A percentile compares a stretch with the other conserved stretches of the same genome.
phyloP scores from a whole-genome alignment of 2,797 vertebrate species.

The Erethizon dorsatum region DNA sequence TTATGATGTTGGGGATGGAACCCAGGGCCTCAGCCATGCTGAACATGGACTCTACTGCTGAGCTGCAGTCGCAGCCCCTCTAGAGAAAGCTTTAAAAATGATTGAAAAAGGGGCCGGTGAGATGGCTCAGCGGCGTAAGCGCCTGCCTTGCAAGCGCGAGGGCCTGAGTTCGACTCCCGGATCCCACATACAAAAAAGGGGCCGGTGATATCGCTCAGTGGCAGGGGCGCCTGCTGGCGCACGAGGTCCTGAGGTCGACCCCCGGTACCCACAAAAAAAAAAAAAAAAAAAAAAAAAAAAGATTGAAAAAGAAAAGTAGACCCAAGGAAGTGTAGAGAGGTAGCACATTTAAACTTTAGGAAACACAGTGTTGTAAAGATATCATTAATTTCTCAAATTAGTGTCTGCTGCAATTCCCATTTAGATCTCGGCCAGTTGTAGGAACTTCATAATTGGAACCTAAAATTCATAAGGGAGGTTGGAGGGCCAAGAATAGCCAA shows the following conservation, averaged over 20 bases:
- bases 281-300: too few species aligned
- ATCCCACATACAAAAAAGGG: too few species aligned
- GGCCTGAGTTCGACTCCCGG: too few species aligned
- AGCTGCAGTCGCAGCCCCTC: background rate
- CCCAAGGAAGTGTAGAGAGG: background rate
- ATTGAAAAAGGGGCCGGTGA: too few species aligned
- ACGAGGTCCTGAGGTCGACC: too few species aligned
- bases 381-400: background rate
- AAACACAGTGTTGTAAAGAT: background rate
- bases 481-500: background rate
- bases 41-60: background rate
- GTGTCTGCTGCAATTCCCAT: background rate
- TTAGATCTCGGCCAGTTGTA: background rate
- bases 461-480: background rate
- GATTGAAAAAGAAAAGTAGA: too few species aligned
- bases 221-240: too few species aligned
- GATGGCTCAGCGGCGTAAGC: too few species aligned
- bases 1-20: background rate
- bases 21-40: too few species aligned
- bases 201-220: too few species aligned
- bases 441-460: background rate
- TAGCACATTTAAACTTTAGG: background rate
- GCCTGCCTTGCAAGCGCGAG: too few species aligned
- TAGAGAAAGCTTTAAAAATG: background rate
- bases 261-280: too few species aligned